Conservation (phyloP, 2,888 invertebrate genomes). For the Polymixis lichenea region DNA sequence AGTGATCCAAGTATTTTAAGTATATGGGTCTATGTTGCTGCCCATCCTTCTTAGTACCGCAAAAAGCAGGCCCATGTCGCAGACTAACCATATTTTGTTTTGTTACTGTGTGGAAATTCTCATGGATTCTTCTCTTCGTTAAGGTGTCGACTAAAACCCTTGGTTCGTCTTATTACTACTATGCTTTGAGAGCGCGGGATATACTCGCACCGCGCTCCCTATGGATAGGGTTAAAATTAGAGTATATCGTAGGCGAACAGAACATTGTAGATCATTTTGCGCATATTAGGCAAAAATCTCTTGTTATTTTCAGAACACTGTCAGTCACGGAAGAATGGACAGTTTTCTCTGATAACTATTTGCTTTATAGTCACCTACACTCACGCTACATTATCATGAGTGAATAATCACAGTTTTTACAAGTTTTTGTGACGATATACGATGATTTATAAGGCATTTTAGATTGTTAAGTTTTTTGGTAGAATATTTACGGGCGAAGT, state of each 20-base stretch:
- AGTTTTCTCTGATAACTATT: constrained; percentile 54
- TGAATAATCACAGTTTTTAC: constrained; percentile 44
- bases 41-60: background rate
- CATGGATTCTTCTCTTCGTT: background rate
- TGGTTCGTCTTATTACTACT: no score
- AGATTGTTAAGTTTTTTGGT: constrained; percentile 27
- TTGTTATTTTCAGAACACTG: background rate
- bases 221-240: background rate
- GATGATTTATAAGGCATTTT: constrained; percentile 39
- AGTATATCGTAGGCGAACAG: background rate
- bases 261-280: background rate
- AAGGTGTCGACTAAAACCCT: no score
- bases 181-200: no score
- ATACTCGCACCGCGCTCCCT: background rate
- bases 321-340: constrained; percentile 44
- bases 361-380: constrained; percentile 30
- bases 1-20: background rate
- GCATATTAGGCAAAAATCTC: background rate
- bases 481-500: background rate
- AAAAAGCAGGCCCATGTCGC: background rate
- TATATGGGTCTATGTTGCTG: background rate
- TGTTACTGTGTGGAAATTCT: background rate
- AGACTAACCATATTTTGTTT: background rate
- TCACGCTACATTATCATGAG: constrained; percentile 57
- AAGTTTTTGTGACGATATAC: constrained; percentile 22